Conservation (phyloP, 2,888 invertebrate species). For the Cheilosia scutellata region DNA sequence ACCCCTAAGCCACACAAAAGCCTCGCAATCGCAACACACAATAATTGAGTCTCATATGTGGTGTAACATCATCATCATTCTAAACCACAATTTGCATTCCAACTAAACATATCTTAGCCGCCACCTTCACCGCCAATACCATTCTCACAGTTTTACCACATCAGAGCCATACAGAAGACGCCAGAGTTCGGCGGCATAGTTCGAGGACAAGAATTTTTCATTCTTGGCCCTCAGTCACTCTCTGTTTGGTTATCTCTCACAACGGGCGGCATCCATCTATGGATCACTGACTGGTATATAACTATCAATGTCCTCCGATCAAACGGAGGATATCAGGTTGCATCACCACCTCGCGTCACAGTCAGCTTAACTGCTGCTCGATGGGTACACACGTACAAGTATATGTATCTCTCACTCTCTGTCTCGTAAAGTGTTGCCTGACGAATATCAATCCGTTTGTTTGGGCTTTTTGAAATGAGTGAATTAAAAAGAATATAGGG, state of each 20-base stretch:
- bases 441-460: conserved; percentile 60
- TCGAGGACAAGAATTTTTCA: conserved; percentile 71
- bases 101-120: conserved; percentile 7
- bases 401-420: conserved; percentile 18
- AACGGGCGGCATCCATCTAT: conserved; percentile 70
- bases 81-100: conserved; percentile 58
- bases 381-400: conserved; percentile 10
- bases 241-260: conserved; percentile 67
- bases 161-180: not conserved
- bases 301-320: conserved; percentile 67
- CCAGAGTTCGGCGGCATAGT: conserved; percentile 70
- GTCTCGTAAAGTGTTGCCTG: conserved; percentile 41
- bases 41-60: conserved; percentile 14
- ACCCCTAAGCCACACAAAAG: conserved; percentile 3
- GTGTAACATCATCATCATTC: conserved; percentile 33
- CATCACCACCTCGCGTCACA: conserved; percentile 56
- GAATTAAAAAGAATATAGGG: not conserved
- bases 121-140: conserved; percentile 29
- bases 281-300: conserved; percentile 65
- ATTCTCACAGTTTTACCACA: conserved; percentile 40
- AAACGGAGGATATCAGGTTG: conserved; percentile 67
- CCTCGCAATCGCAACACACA: not conserved
- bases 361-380: conserved; percentile 12
- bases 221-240: conserved; percentile 46
- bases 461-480: conserved; percentile 11